phyloP scores from a whole-genome alignment of 2,113 vertebrate genomes.

The Mobula hypostoma region DNA sequence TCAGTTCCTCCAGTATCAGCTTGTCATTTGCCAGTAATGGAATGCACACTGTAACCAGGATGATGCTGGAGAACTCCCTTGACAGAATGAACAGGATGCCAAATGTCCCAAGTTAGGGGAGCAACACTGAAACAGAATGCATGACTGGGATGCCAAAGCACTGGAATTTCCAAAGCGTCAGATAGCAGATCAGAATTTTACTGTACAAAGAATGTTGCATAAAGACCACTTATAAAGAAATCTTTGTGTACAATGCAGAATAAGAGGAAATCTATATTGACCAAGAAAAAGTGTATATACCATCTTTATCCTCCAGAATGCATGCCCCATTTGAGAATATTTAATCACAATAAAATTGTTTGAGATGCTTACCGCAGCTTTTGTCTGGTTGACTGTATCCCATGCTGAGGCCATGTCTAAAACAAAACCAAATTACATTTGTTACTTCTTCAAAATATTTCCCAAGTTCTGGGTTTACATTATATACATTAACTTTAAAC shows the following conservation, averaged over 20 bases:
- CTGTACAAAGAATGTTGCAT: no score
- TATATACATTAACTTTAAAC: background rate
- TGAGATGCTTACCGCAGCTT: slow-evolving; percentile 80
- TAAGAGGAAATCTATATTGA: slow-evolving; percentile 31
- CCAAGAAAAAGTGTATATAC: slow-evolving; percentile 39
- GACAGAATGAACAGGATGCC: no score
- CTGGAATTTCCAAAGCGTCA: no score
- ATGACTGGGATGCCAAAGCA: no score
- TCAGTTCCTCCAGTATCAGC: no score
- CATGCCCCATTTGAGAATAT: slow-evolving; percentile 37
- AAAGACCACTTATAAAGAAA: background rate
- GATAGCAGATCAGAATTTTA: no score
- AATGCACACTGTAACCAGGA: no score
- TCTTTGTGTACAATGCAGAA: slow-evolving; percentile 39
- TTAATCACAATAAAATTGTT: slow-evolving; percentile 36
- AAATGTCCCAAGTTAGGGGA: no score
- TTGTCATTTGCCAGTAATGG: no score
- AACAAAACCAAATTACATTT: slow-evolving; percentile 27
- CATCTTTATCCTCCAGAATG: slow-evolving; percentile 10
- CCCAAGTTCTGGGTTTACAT: background rate
- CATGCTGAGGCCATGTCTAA: slow-evolving; percentile 70
- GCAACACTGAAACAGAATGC: no score
- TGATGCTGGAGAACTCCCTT: no score
- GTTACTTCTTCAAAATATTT: background rate
- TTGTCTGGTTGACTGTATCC: slow-evolving; percentile 76